Base-by-base conservation (phyloP, 2,113 vertebrate genomes). In the Hippotragus niger region DNA sequence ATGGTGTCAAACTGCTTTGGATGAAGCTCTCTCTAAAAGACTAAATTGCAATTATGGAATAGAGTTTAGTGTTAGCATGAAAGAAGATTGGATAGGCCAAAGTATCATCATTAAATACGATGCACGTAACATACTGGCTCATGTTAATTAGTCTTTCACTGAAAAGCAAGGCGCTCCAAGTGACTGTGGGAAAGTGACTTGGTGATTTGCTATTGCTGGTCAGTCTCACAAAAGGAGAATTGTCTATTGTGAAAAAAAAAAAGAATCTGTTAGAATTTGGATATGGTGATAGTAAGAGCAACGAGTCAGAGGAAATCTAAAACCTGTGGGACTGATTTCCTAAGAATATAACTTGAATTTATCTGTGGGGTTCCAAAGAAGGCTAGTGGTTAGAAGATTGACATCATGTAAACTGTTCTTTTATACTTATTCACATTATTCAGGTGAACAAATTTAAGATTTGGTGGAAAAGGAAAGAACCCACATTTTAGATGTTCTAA, bases 151-250 rank as follows among this genome's bases (percentile, higher is more conserved):
- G 45, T 91, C 94, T 97, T 74, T 86, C 10, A 27, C 33, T 95
- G 94, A 97, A 93, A 55, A 45, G 86, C 88, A 5, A 95, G 43
- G 86, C 87, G 31, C 64, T 91, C 85, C 64, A 50, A 97, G 40
- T 83, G 95, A 74, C 17, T 58, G 96, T 76, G 91, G 94, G 93
- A 97, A 98, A 92, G 84, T 71, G 96, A 90, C 86, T 96, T 78
- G 94, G 58, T 97, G 92, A 98, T 97, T 78, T 13, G n/a, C 43
- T 95, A 21, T 58, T 82, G 43, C 0, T 95, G 96, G 91, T 98
- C 97, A 97, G 25, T 62, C 95, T 88, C 19, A 71, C 0, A 11
- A 95, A 57, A 97, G 95, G 74, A 52, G 45, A 95, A 84, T 43
- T 90, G 50, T 95, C 88, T 92, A 25, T 64, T 96, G 93, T 89